Percentiles rank a stretch among this genome's conserved stretches.
Evolutionary conservation across 2,888 invertebrate species (phyloP).

Genomic region (Rotaria magnacalcarata): DNA sequence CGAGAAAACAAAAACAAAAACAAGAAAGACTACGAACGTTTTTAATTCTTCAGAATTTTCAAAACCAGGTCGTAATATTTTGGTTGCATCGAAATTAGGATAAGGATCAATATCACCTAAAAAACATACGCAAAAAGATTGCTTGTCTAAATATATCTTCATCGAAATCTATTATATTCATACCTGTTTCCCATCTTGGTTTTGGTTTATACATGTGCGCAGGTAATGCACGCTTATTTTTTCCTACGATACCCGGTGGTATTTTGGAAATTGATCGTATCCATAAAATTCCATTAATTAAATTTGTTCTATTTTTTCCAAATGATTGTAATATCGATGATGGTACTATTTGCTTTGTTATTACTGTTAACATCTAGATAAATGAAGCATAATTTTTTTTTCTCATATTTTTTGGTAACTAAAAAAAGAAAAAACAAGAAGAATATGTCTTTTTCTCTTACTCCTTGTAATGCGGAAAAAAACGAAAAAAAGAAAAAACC

Average conservation of each 20-base stretch:
- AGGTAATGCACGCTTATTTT: not conserved
- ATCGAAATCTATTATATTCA: not conserved
- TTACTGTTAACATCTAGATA: not conserved
- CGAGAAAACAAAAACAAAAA: too few relatives aligned
- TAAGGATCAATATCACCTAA: slow-evolving; percentile 21
- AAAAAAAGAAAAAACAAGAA: slow-evolving; percentile 4
- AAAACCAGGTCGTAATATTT: slow-evolving; percentile 34
- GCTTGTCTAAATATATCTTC: not conserved
- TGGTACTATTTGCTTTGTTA: not conserved
- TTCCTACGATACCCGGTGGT: not conserved
- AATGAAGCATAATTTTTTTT: not conserved
- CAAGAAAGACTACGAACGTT: not conserved
- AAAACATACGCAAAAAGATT: not conserved
- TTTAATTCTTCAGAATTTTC: slow-evolving; percentile 27
- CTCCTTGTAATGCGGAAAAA: not conserved
- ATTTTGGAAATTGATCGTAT: not conserved
- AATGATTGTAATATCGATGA: not conserved
- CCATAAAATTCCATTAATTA: not conserved
- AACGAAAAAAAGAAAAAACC: not conserved
- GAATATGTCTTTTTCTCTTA: slow-evolving; percentile 13
- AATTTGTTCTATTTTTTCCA: not conserved
- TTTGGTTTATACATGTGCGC: slow-evolving; percentile 1
- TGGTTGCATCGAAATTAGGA: slow-evolving; percentile 11
- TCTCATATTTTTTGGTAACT: slow-evolving; percentile 10
- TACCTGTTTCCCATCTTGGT: not conserved